Conservation (phyloP, 1,140 invertebrate species). For the Drosophila ananassae region DNA sequence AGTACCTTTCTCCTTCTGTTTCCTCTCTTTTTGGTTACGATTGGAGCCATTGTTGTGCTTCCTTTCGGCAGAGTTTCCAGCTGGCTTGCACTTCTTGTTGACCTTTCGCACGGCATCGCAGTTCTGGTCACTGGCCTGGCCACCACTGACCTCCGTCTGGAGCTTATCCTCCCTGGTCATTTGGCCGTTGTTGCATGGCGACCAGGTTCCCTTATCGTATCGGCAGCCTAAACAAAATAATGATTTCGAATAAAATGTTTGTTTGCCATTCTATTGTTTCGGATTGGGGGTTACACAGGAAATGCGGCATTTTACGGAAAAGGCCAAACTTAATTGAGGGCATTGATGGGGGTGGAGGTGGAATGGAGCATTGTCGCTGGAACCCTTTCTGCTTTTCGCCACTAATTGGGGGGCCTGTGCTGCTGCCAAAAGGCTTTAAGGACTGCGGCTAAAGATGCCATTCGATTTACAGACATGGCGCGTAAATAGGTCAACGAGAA, state of each 20-base stretch:
- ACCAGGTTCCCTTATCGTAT: conserved; percentile 92
- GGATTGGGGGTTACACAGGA: conserved; percentile 18
- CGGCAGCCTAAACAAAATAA: conserved; percentile 86
- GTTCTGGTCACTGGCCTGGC: conserved; percentile 40
- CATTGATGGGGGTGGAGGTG: neutral
- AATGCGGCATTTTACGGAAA: conserved; percentile 29
- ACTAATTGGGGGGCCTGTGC: conserved; percentile 40
- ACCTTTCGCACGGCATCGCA: conserved; percentile 87
- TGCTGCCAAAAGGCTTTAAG: conserved; percentile 10
- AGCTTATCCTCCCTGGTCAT: conserved; percentile 89
- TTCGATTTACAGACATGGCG: conserved; percentile 24
- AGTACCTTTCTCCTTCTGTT: conserved; percentile 80
- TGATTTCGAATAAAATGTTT: neutral
- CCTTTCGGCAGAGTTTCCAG: conserved; percentile 22
- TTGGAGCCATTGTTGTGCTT: conserved; percentile 22
- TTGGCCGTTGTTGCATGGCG: conserved; percentile 88
- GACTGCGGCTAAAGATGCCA: conserved; percentile 17
- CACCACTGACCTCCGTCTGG: conserved; percentile 86
- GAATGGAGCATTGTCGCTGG: neutral
- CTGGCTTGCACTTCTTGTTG: conserved; percentile 86
- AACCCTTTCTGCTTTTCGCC: conserved; percentile 8
- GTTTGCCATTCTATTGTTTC: conserved; percentile 5
- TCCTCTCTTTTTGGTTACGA: conserved; percentile 66
- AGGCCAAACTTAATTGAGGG: conserved; percentile 6
- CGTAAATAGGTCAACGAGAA: conserved; percentile 23